These are phyloP conservation scores for Tachyglossus aculeatus DNA, from an alignment of 2,797 vertebrate genomes.

Conservation along the genomic window DNA sequence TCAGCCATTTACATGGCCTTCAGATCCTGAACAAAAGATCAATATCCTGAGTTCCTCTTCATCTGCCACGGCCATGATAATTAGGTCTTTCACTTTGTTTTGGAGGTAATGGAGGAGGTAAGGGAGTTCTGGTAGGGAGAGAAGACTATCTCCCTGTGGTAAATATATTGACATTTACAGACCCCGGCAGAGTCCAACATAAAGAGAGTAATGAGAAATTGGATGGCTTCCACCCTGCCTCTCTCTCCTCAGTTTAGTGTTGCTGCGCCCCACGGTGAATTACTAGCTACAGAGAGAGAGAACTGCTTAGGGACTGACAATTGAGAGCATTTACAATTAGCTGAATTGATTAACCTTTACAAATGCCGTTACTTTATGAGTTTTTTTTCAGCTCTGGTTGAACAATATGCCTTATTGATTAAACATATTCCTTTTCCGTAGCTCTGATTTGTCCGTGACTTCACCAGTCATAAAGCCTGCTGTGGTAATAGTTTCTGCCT, in stretches of 20 bases:
- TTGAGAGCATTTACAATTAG: conserved; percentile 76
- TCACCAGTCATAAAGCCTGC: conserved; percentile 38
- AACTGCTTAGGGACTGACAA: conserved; percentile 67
- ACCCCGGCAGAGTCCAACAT: conserved; percentile 42
- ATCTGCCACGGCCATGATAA: conserved; percentile 60
- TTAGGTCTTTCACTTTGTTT: conserved; percentile 70
- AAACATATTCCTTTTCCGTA: conserved; percentile 53
- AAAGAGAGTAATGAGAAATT: conserved; percentile 68
- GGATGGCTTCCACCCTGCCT: conserved; percentile 43
- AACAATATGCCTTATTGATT: conserved; percentile 73
- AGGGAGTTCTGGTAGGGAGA: conserved; percentile 46
- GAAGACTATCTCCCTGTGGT: conserved; percentile 65
- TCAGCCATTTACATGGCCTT: conserved; percentile 50
- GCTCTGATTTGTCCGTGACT: conserved; percentile 57
- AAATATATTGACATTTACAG: conserved; percentile 72
- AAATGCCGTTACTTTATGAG: conserved; percentile 71
- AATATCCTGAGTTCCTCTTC: conserved; percentile 69
- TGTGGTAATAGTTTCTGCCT: conserved; percentile 5
- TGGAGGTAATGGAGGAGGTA: conserved; percentile 60
- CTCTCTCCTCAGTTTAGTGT: conserved; percentile 27
- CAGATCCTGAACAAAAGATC: conserved; percentile 63
- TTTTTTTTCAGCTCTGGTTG: conserved; percentile 59
- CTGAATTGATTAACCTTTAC: conserved; percentile 81
- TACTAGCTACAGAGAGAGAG: conserved; percentile 65
- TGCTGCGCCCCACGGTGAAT: conserved; percentile 63